Evolutionary conservation across 2,797 vertebrate genomes (phyloP), one percentile per base, ranked within the genome.

Genomic region (Poecilia velifera): DNA sequence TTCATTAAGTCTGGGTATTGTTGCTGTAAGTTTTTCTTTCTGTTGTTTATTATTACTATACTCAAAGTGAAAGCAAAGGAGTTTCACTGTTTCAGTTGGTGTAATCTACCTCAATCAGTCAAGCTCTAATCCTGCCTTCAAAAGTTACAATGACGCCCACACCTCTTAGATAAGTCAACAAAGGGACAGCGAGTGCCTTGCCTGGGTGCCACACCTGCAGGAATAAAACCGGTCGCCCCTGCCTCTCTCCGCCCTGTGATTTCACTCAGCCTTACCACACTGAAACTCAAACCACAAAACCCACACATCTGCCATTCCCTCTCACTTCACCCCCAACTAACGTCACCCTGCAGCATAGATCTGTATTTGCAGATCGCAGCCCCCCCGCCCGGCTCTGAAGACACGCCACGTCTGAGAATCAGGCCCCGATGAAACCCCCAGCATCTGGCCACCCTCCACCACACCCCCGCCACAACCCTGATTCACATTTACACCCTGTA

Each of bases 251-350:
- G 72, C 73, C 80, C 82, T 84, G 79, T 88, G 22, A 87, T 87
- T 83, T 85, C 34, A 76, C 28, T 3, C 14, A 76, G 57, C 34
- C 25, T 34, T 72, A 79, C 74, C 59, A 76, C 74, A 57, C 77
- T 76, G 75, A 87, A 85, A 87, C 84, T 51, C 39, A 41, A 84
- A 81, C 71, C 82, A 51, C 81, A 49, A 28, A 80, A 76, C 68
- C 43, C 80, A 78, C 78, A 78, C 71, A 84, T 64, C 55, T 41
- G 72, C 39, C 84, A 75, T 85, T 70, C 74, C 68, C 39, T 53
- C 76, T 66, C 28, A 36, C 51, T 57, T 78, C 70, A 82, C 53
- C 81, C 80, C 79, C 49, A 81, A 84, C 75, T 81, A 43, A 80
- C 80, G 81, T 64, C 49, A 73, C 76, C 46, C 77, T 59, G 72